Base-by-base conservation (phyloP, 1,140 invertebrate species). In the Ceratina japonica region DNA sequence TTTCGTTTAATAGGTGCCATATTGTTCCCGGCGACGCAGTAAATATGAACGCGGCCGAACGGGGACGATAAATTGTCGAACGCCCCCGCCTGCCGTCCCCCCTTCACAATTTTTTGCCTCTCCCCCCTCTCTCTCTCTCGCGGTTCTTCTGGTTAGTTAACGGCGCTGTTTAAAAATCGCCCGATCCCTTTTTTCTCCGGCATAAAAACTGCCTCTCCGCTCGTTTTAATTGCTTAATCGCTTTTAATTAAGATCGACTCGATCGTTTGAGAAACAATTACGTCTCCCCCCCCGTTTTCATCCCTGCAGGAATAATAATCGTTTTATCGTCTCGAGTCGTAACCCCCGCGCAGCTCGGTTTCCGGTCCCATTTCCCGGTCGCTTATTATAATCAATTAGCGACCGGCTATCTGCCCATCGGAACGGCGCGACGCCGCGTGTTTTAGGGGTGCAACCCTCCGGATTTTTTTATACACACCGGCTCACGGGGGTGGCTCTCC, bases 371-470 rank as follows among this genome's bases (percentile, higher is more conserved):
- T 73, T 83, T 83, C 66, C 78, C 65, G 58, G 13, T 62, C 80
- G 80, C 85, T 91, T 92, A 91, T 92, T 90, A 90, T 91, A 91
- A 92, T 92, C 91, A 92, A 92, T 92, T 92, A 92, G 89, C 89
- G 87, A 86, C 80, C 87, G 78, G 89, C 89, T 92, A 91, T 91
- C 90, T 89, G 87, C 81, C 37, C 68, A 78, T 78, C 75, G 49
- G 1, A 22, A 61, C 78, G 87, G 86, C 88, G 90, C 90, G n/a
- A 88, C 83, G 87, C 85, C 82, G 59, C 75, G 84, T 89, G 82
- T 22, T 79, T 70, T 73, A 87, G 88, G 91, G 91, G 90, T 90
- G 86, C 86, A 89, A 92, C 92, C 92, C 92, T 91, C 91, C 61
- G 63, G 80, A 87, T 86, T 91, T 91, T 87, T 90, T 89, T 88